phyloP scores from a whole-genome alignment of 2,888 invertebrate genomes.

The Tricholauxania praeusta region DNA sequence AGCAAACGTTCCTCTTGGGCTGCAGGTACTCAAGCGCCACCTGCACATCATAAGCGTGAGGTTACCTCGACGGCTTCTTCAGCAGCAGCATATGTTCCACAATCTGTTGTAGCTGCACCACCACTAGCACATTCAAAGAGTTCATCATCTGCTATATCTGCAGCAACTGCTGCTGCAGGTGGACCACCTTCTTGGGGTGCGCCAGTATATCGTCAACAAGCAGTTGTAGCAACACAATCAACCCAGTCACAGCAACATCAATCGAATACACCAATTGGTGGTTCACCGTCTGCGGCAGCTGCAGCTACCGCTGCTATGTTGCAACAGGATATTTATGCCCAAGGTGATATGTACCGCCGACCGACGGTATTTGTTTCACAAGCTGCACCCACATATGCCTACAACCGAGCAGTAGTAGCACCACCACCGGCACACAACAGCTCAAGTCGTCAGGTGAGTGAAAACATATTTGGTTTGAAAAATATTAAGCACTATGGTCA shows the following conservation, averaged over 20 bases:
- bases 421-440: conserved; percentile 68
- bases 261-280: conserved; percentile 68
- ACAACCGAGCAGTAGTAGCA: conserved; percentile 66
- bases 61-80: conserved; percentile 61
- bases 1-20: conserved; percentile 68
- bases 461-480: background rate
- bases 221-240: conserved; percentile 39
- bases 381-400: conserved; percentile 66
- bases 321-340: conserved; percentile 66
- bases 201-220: conserved; percentile 65
- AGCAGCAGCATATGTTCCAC: conserved; percentile 39
- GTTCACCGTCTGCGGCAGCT: conserved; percentile 60
- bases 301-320: conserved; percentile 62
- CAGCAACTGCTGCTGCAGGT: conserved; percentile 59
- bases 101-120: conserved; percentile 57
- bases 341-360: conserved; percentile 74
- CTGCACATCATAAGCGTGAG: conserved; percentile 67
- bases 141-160: conserved; percentile 57
- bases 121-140: conserved; percentile 68
- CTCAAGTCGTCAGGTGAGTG: conserved; percentile 67
- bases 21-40: conserved; percentile 63
- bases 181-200: conserved; percentile 66
- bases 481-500: background rate
- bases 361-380: conserved; percentile 78
- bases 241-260: conserved; percentile 66